Evolutionary conservation across 2,888 invertebrate species (phyloP).

Genomic region (Oeneis ivallda): DNA sequence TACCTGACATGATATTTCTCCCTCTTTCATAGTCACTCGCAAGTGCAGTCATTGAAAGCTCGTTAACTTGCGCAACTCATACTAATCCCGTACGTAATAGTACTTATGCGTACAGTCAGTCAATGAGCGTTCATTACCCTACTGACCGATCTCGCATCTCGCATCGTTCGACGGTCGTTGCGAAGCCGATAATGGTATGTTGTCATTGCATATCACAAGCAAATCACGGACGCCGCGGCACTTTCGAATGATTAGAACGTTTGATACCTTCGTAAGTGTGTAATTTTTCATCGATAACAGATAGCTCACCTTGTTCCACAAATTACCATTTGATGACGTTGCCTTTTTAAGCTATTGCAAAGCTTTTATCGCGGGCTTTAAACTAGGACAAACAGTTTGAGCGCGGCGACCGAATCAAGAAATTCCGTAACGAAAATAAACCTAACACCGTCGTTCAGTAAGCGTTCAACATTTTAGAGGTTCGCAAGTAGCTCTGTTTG

Average conservation of each 20-base stretch:
- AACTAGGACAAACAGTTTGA: no score
- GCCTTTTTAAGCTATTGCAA: no score
- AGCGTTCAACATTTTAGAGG: no score
- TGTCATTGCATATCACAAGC: conserved; percentile 41
- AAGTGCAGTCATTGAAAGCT: conserved; percentile 32
- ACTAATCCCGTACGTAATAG: conserved; percentile 11
- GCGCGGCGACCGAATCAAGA: no score
- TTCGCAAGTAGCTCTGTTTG: no score
- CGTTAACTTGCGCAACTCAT: conserved; percentile 35
- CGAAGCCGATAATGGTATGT: conserved; percentile 59
- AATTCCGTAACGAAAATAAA: no score
- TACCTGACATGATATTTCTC: no score
- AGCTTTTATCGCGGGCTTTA: no score
- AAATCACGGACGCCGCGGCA: conserved; percentile 34
- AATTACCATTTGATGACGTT: no score
- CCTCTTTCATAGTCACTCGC: no score
- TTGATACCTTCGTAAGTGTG: conserved; percentile 1
- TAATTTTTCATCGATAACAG: background rate
- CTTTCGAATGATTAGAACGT: conserved; percentile 27
- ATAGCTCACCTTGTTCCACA: no score
- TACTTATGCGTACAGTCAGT: conserved; percentile 24
- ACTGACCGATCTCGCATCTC: conserved; percentile 50
- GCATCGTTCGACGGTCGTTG: conserved; percentile 43
- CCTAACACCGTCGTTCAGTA: no score
- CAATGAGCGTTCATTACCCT: conserved; percentile 49